Percentiles rank a stretch among this genome's conserved stretches.
These are phyloP conservation scores for Acanthochromis polyacanthus DNA, from an alignment of 2,113 vertebrate genomes.

Conservation along the genomic window DNA sequence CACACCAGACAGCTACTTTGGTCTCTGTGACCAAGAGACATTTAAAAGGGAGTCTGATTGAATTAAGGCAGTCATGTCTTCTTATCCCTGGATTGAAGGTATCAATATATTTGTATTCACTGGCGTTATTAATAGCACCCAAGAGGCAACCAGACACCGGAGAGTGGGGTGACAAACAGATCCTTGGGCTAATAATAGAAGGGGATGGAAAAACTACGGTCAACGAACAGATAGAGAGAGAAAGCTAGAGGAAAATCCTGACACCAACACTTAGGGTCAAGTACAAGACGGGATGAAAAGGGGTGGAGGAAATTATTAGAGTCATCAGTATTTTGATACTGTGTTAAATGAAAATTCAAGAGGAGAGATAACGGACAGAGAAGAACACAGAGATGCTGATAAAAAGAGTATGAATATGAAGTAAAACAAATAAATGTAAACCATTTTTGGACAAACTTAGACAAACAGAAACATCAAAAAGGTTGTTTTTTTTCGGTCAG, in stretches of 20 bases:
- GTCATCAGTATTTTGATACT: conserved; percentile 3
- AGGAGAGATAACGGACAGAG: neutral
- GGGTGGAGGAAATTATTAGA: neutral
- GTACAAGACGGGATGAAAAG: conserved; percentile 7
- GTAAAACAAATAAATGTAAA: too few species aligned
- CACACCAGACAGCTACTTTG: conserved; percentile 7
- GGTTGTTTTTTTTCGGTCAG: too few species aligned
- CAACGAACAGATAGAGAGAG: conserved; percentile 33
- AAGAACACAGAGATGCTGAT: neutral
- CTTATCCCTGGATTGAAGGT: conserved; percentile 62
- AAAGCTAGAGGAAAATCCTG: conserved; percentile 37
- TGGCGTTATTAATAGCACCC: conserved; percentile 79
- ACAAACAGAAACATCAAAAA: too few species aligned
- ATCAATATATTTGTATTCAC: conserved; percentile 64
- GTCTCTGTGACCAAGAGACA: conserved; percentile 43
- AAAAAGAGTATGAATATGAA: neutral
- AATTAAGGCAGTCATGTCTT: conserved; percentile 77
- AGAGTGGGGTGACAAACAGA: conserved; percentile 76
- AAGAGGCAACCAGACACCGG: conserved; percentile 79
- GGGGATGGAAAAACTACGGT: conserved; percentile 64
- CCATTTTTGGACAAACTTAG: too few species aligned
- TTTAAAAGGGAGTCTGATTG: conserved; percentile 68
- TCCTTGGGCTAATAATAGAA: conserved; percentile 77
- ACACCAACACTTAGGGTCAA: conserved; percentile 38
- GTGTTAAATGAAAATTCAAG: neutral